Evolutionary conservation across 2,888 invertebrate species (phyloP).

Genomic region (Bunonema sp.): DNA sequence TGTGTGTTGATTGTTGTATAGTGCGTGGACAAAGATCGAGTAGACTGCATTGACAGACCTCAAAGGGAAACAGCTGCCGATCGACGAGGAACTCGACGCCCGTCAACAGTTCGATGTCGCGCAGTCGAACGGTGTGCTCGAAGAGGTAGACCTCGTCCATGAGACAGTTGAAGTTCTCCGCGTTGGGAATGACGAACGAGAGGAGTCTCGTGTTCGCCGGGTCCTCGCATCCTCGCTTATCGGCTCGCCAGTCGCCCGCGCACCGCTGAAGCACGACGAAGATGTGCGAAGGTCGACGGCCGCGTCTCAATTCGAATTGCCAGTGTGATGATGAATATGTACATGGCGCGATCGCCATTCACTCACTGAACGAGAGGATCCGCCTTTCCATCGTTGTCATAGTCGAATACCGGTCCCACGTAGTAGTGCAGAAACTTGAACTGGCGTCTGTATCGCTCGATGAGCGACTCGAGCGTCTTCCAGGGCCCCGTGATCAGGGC

Average conservation of each 20-base stretch:
- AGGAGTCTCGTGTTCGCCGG: constrained; percentile 9
- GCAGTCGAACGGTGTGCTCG: constrained; percentile 12
- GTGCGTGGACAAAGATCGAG: too few relatives aligned
- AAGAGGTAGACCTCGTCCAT: constrained; percentile 16
- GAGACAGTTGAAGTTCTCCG: constrained; percentile 18
- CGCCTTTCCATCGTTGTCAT: constrained; percentile 1
- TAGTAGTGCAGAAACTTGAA: constrained; percentile 7
- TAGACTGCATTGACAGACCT: too few relatives aligned
- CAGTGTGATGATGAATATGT: too few relatives aligned
- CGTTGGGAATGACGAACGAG: constrained; percentile 12
- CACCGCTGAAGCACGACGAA: constrained; percentile 16
- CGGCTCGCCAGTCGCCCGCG: constrained; percentile 6
- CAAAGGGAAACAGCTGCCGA: constrained; percentile 6
- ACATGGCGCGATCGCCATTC: too few relatives aligned
- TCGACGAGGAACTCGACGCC: constrained; percentile 17
- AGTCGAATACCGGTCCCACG: constrained; percentile 3
- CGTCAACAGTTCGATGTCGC: constrained; percentile 16
- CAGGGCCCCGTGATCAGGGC: constrained; percentile 12
- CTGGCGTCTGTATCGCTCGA: constrained; percentile 11
- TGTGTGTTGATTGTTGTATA: too few relatives aligned
- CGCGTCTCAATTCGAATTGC: too few relatives aligned
- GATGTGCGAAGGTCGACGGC: constrained; percentile 10
- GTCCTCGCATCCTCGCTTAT: constrained; percentile 7
- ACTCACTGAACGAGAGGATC: too few relatives aligned
- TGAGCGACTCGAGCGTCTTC: constrained; percentile 8